A percentile compares a stretch with the other conserved stretches of the same genome.
phyloP scores from a whole-genome alignment of 2,113 vertebrate genomes.

The Cervus canadensis region DNA sequence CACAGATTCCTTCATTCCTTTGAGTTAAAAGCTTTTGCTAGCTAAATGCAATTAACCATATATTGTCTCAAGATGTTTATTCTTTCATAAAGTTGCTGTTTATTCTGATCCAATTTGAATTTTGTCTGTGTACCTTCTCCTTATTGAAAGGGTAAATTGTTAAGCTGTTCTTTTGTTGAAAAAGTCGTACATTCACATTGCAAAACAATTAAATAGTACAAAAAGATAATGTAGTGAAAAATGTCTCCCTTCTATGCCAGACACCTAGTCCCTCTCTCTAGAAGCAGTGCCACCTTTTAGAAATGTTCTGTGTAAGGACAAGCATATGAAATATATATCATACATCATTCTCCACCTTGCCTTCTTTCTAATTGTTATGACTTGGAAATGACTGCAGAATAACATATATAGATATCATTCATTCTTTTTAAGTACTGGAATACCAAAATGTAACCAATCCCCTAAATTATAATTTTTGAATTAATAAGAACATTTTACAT shows the following conservation, averaged over 20 bases:
- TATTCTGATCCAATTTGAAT: background rate
- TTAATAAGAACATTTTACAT: constrained; percentile 4
- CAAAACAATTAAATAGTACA: background rate
- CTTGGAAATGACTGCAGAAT: background rate
- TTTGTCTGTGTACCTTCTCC: background rate
- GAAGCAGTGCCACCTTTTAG: background rate
- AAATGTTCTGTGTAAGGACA: background rate
- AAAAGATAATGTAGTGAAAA: background rate
- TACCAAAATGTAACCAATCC: background rate
- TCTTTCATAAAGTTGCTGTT: constrained; percentile 21
- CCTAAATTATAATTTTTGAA: background rate
- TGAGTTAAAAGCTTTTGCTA: background rate
- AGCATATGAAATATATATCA: background rate
- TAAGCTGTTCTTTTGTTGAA: constrained; percentile 28
- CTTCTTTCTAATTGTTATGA: background rate
- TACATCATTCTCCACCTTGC: background rate
- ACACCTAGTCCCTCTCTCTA: background rate
- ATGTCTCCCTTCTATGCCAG: background rate
- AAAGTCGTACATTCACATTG: background rate
- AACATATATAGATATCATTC: background rate
- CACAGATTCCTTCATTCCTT: background rate
- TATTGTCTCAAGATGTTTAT: background rate
- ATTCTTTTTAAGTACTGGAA: background rate
- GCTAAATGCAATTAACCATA: background rate
- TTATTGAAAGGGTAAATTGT: constrained; percentile 10